Base-by-base conservation (phyloP, 2,113 vertebrate genomes). In the Psettodes erumei region DNA sequence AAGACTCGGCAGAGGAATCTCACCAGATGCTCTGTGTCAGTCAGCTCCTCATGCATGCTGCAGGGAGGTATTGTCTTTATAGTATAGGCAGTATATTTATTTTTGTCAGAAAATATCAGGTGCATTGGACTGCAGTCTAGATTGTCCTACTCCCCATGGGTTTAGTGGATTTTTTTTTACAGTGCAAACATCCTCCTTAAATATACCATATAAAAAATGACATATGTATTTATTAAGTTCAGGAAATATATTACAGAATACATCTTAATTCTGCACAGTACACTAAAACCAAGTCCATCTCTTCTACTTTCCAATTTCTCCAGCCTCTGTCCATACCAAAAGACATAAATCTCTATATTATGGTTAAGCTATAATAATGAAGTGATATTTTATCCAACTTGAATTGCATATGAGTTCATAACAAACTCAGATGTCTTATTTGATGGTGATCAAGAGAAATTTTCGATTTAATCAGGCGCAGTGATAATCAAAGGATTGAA, bases 11-110 rank as follows among this genome's bases (percentile, higher is more conserved):
- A 37, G 50, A 5, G 32, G 74, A 63, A 38, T 69, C 51, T 54
- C n/a, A 66, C 3, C 79, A 78, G 74, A 76, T 74, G 71, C 63
- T 83, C 45, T 65, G 32, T 32, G 21, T 70, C 37, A 61, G 65
- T 75, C 8, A 10, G 42, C 75, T 65, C 77, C 43, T 64, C 28
- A 54, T 60, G 71, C 0, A 5, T 42, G 48, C 58, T 51, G 62
- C 35, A 32, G 58, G 47, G 15, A 67, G 33, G 2, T 42, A 48
- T 47, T 67, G 45, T 69, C 65, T 54, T 19, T 55, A 32, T 19
- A 55, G 3, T n/a, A n/a, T n/a, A n/a, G n/a, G n/a, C n/a, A n/a
- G n/a, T n/a, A n/a, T n/a, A n/a, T n/a, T n/a, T n/a, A n/a, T n/a
- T n/a, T n/a, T n/a, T n/a, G n/a, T n/a, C n/a, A 40, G 38, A 40